Evolutionary conservation across 2,888 invertebrate species (phyloP).

Genomic region (Phortica magna): DNA sequence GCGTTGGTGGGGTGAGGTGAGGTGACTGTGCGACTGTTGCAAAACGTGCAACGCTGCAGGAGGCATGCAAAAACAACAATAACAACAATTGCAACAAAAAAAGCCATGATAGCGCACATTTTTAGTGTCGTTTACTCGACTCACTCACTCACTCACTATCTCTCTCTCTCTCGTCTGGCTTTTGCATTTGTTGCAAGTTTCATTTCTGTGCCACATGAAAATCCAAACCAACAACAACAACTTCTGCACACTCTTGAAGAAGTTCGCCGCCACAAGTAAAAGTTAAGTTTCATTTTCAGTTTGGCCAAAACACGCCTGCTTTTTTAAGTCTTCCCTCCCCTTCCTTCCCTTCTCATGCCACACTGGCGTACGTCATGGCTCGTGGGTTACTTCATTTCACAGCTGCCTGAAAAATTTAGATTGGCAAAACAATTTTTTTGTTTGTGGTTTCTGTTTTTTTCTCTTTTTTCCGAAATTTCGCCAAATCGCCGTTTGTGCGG

Average conservation of each 20-base stretch:
- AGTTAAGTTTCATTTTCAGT: slow-evolving; percentile 56
- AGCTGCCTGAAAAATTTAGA: too few relatives aligned
- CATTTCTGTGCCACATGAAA: too few relatives aligned
- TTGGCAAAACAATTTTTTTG: too few relatives aligned
- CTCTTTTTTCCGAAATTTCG: too few relatives aligned
- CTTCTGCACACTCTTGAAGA: too few relatives aligned
- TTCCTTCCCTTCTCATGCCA: background rate
- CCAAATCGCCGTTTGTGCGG: too few relatives aligned
- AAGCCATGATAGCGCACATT: background rate
- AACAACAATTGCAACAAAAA: background rate
- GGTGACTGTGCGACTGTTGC: too few relatives aligned
- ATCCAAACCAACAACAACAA: too few relatives aligned
- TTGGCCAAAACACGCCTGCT: background rate
- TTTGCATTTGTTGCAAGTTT: slow-evolving; percentile 19
- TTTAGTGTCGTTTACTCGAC: background rate
- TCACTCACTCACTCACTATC: too few relatives aligned
- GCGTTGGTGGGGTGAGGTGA: too few relatives aligned
- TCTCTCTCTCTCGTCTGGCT: slow-evolving; percentile 11
- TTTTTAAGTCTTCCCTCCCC: background rate
- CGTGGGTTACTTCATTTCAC: background rate
- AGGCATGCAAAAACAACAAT: background rate
- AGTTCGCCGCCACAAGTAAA: slow-evolving; percentile 47
- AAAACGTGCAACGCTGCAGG: slow-evolving; percentile 3
- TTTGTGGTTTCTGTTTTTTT: too few relatives aligned
- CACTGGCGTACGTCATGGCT: background rate